A percentile compares a stretch with the other conserved stretches of the same genome.
Evolutionary conservation across 2,113 vertebrate genomes (phyloP).

Genomic region (Tamias sibiricus): DNA sequence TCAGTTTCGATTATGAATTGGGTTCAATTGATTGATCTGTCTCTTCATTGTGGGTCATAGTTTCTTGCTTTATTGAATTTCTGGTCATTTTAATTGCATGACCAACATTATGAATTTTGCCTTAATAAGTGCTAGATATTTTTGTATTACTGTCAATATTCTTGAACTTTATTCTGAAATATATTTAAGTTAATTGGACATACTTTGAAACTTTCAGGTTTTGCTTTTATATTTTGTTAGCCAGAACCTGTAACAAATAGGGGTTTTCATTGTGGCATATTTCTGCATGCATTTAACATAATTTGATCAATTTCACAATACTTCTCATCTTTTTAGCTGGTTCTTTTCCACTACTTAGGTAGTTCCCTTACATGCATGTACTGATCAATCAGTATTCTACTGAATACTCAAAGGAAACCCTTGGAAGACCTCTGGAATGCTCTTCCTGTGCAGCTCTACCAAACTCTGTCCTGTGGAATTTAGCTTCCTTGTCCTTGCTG

Average conservation of each 20-base stretch:
- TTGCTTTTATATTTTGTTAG: conserved; percentile 22
- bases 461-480: not conserved
- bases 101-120: not conserved
- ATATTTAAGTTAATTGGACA: not conserved
- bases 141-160: conserved; percentile 8
- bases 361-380: not conserved
- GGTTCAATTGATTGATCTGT: not conserved
- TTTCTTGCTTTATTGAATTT: not conserved
- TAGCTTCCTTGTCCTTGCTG: not conserved
- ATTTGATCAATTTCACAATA: not conserved
- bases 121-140: not conserved
- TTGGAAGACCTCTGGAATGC: not conserved
- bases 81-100: not conserved
- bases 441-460: not conserved
- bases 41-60: not conserved
- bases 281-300: not conserved
- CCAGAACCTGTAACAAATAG: not conserved
- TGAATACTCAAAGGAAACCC: not conserved
- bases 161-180: not conserved
- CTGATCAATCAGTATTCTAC: not conserved
- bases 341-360: not conserved
- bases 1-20: not conserved
- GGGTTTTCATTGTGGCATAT: not conserved
- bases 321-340: not conserved
- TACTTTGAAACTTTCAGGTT: not conserved